Evolutionary conservation across 2,797 vertebrate genomes (phyloP), one percentile per base, ranked within the genome.

Genomic region (Nasua narica): DNA sequence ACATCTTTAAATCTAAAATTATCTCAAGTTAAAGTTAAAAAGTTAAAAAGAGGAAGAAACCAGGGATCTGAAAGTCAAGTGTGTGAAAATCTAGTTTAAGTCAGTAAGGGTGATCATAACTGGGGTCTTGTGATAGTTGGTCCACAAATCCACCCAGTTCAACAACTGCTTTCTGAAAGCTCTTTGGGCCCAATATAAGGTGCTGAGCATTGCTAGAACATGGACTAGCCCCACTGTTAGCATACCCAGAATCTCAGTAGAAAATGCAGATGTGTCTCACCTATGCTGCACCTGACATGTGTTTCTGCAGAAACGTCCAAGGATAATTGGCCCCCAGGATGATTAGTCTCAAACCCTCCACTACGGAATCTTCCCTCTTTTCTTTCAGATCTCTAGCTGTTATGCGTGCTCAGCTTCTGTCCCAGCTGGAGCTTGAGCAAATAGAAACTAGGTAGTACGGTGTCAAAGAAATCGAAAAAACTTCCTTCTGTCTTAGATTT

Each of bases 11-110:
- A 16, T 74, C 15, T 84, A 69, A 92, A 96, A 25, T 43, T 37
- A 7, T 69, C 90, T 56, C 32, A 58, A 74, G 86, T 94, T 84
- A 90, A 88, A 81, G 10, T 81, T 90, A 65, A 87, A 81, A 93
- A 35, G 13, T 37, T 60, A 1, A 23, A 19, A n/a, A 86, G 37
- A 32, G 29, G 18, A 14, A 52, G 27, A 91, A 86, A 50, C 32
- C 14, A 62, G 32, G 2, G 18, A 16, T n/a, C 54, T 13, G 40
- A 40, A 70, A 78, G 5, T 50, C 11, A 35, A 12, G 65, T 91
- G 29, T 82, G 18, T 18, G 18, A 95, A 91, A 65, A 88, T 43
- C 43, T 29, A 76, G 4, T 3, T 62, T 65, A 58, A 32, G 2
- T 48, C 32, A 74, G 12, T 56, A 46, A 48, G 6, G 6, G 29